A percentile compares a stretch with the other conserved stretches of the same genome.
phyloP scores from a whole-genome alignment of 2,888 invertebrate species.

The Smittia aterrima region DNA sequence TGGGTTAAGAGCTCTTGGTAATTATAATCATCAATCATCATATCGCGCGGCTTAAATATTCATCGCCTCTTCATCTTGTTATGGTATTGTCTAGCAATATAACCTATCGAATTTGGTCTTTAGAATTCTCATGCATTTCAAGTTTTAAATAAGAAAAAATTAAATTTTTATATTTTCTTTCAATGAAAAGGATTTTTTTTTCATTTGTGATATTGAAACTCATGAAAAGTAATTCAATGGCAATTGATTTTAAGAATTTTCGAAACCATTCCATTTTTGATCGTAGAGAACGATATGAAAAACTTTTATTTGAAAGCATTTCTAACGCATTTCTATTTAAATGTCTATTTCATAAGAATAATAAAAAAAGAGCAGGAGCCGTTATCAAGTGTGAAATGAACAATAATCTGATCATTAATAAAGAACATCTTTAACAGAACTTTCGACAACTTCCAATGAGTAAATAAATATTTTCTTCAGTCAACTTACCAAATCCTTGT shows the following conservation, averaged over 20 bases:
- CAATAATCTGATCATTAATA: slow-evolving; percentile 15
- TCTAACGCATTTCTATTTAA: background rate
- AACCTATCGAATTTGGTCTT: background rate
- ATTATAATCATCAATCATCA: background rate
- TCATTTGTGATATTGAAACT: slow-evolving; percentile 8
- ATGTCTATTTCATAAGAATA: background rate
- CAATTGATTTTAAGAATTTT: background rate
- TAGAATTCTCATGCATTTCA: background rate
- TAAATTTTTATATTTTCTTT: background rate
- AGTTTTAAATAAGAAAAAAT: background rate
- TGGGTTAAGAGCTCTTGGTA: slow-evolving; percentile 60
- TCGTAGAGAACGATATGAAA: background rate
- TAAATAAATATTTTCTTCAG: background rate
- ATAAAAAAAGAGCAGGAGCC: background rate
- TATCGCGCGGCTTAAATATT: background rate
- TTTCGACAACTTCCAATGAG: background rate
- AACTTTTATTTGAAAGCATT: slow-evolving; percentile 9
- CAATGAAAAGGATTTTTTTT: background rate
- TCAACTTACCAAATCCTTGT: slow-evolving; percentile 13
- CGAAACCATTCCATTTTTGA: slow-evolving; percentile 11
- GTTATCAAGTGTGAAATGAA: slow-evolving; percentile 14
- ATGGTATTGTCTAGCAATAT: slow-evolving; percentile 1
- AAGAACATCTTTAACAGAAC: background rate
- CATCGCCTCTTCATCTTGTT: background rate
- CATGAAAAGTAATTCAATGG: background rate